Evolutionary conservation across 92 coral and sea anemone species (phyloP).

Genomic region (Galaxea fascicularis): DNA sequence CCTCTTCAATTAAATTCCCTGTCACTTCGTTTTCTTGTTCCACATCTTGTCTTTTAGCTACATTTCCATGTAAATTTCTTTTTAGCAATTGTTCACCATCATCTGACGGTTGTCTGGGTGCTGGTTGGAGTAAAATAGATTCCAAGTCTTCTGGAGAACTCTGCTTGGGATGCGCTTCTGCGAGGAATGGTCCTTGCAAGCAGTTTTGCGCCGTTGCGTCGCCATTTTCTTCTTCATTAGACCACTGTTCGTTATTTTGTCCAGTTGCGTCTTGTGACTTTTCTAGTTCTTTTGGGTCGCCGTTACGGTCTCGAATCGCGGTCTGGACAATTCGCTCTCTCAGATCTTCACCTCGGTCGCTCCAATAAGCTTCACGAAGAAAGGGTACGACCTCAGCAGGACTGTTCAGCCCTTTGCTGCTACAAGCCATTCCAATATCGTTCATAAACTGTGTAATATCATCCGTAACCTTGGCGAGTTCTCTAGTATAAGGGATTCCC

Average conservation of each 20-base stretch:
- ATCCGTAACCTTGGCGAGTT: slow-evolving; percentile 10
- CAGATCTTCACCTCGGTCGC: slow-evolving; percentile 8
- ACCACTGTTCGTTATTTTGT: not conserved
- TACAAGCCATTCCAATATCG: not conserved
- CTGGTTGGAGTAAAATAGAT: not conserved
- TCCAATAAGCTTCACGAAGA: not conserved
- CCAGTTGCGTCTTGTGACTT: not conserved
- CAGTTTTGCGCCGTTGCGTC: not conserved
- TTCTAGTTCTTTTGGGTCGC: not conserved
- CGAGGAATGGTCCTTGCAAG: not conserved
- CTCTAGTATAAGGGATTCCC: slow-evolving; percentile 16
- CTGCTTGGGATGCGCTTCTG: not conserved
- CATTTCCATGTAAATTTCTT: not conserved
- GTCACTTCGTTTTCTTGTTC: not conserved
- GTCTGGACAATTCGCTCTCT: not conserved
- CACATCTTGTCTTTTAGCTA: not conserved
- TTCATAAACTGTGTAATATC: slow-evolving; percentile 6
- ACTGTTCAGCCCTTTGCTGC: not conserved
- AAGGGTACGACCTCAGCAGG: not conserved
- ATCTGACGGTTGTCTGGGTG: not conserved
- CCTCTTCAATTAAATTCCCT: not conserved
- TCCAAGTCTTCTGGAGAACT: not conserved
- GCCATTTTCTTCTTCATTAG: not conserved
- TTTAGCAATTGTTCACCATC: not conserved
- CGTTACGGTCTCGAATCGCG: not conserved